Evolutionary conservation across 2,797 vertebrate species (phyloP), one percentile per base, ranked within the genome.

Genomic region (Tamandua tetradactyla): DNA sequence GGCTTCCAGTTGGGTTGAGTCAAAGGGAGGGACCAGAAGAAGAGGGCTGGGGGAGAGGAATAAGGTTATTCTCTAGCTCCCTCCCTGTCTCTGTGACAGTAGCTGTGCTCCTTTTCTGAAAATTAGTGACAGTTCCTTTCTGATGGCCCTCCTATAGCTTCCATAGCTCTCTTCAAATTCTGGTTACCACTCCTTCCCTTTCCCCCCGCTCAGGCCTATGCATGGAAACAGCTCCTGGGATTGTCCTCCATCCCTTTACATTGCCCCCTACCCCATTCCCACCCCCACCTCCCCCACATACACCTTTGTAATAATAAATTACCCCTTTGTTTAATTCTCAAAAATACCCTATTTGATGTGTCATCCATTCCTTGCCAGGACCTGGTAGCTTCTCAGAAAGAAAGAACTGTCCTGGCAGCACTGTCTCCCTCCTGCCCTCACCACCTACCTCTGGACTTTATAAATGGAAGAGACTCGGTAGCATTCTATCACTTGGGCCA

Each of bases 391-490:
- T 57, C 44, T 64, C 10, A 13, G 57, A 25, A 55, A 9, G 79
- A n/a, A n/a, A 32, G 3, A 25, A 61, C 25, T 32, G n/a, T 2
- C 59, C 27, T 30, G 2, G 5, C 2, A 40, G 13, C 11, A 3
- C 10, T 52, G 27, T 0, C 3, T 52, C 52, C 52, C 18, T 20
- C 52, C 52, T 55, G 52, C 10, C 57, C 71, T 8, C 7, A 7
- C 25, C 1, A 0, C 61, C 72, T 66, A 32, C 61, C n/a, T 4
- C 1, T 1, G 13, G 59, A 42, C 61, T 27, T 5, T 44, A 22
- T 0, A 27, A 15, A 0, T 2, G 12, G 0, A 18, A n/a, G 17
- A 17, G 32, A 9, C 18, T 0, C 3, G 1, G 3, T 0, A 0
- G 44, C 40, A 4, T 23, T 8, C 59, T 7, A 5, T 32, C 86